Conservation (phyloP, 1,140 invertebrate species). For the Habropoda laboriosa region DNA sequence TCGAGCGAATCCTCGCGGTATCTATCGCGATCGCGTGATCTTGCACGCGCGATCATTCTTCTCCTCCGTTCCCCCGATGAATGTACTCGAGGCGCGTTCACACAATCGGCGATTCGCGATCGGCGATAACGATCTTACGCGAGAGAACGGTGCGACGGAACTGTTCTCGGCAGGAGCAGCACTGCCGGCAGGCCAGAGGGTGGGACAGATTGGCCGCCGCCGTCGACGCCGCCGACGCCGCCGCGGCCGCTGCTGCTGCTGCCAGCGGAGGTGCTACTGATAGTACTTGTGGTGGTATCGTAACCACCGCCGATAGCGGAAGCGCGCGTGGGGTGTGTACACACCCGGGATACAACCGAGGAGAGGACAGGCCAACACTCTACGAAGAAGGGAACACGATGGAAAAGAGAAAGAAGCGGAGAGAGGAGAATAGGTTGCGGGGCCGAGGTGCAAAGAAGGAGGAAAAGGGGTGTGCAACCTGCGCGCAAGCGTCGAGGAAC, state of each 20-base stretch:
- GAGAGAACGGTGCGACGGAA: constrained; percentile 49
- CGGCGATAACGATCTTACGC: constrained; percentile 41
- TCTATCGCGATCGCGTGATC: too few relatives aligned
- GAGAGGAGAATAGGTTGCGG: background rate
- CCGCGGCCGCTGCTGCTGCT: background rate
- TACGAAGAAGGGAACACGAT: too few relatives aligned
- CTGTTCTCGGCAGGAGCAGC: constrained; percentile 53
- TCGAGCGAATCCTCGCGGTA: too few relatives aligned
- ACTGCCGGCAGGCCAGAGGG: constrained; percentile 35
- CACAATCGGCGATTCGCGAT: too few relatives aligned
- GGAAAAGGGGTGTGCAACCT: constrained; percentile 46
- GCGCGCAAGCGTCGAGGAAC: constrained; percentile 60
- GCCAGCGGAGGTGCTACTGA: background rate
- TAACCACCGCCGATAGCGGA: constrained; percentile 10
- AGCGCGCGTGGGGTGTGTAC: constrained; percentile 39
- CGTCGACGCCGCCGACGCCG: background rate
- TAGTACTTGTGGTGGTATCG: constrained; percentile 17
- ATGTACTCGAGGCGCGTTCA: too few relatives aligned
- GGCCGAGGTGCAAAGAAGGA: constrained; percentile 40
- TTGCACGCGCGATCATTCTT: too few relatives aligned
- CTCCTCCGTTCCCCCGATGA: too few relatives aligned
- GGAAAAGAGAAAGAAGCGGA: background rate
- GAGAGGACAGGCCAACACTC: background rate
- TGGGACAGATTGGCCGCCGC: constrained; percentile 38
- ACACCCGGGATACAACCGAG: constrained; percentile 50